phyloP scores from a whole-genome alignment of 2,888 invertebrate genomes.

The Dynastes hyllus region DNA sequence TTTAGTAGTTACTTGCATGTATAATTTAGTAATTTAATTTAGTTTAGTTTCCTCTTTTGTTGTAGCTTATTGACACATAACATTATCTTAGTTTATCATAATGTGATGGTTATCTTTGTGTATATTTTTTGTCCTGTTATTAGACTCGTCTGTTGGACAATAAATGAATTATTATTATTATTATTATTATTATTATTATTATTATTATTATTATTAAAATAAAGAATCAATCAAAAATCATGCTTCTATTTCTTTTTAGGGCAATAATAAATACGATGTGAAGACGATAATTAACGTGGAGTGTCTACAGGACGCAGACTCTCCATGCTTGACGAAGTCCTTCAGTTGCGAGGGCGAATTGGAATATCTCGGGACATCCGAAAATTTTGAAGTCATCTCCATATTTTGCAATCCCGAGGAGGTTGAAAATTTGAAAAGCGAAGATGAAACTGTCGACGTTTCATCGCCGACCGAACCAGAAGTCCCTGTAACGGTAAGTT shows the following conservation, averaged over 20 bases:
- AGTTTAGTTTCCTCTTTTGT: too few relatives aligned
- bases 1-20: too few relatives aligned
- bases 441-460: conserved; percentile 32
- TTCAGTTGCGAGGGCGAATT: conserved; percentile 63
- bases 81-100: too few relatives aligned
- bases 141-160: too few relatives aligned
- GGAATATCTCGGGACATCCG: conserved; percentile 54
- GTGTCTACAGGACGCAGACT: conserved; percentile 59
- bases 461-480: neutral
- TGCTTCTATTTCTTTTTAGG: conserved; percentile 49
- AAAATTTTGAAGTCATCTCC: conserved; percentile 59
- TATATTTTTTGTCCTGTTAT: too few relatives aligned
- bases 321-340: conserved; percentile 60
- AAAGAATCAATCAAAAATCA: too few relatives aligned
- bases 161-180: too few relatives aligned
- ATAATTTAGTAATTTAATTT: too few relatives aligned
- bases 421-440: conserved; percentile 44
- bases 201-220: too few relatives aligned
- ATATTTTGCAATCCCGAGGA: conserved; percentile 62
- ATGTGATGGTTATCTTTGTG: too few relatives aligned
- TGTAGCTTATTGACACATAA: too few relatives aligned
- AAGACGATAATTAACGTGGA: conserved; percentile 62
- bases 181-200: too few relatives aligned
- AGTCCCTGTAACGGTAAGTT: neutral
- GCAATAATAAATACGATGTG: conserved; percentile 60